Evolutionary conservation across 2,113 vertebrate genomes (phyloP).

Genomic region (Xenopus laevis): DNA sequence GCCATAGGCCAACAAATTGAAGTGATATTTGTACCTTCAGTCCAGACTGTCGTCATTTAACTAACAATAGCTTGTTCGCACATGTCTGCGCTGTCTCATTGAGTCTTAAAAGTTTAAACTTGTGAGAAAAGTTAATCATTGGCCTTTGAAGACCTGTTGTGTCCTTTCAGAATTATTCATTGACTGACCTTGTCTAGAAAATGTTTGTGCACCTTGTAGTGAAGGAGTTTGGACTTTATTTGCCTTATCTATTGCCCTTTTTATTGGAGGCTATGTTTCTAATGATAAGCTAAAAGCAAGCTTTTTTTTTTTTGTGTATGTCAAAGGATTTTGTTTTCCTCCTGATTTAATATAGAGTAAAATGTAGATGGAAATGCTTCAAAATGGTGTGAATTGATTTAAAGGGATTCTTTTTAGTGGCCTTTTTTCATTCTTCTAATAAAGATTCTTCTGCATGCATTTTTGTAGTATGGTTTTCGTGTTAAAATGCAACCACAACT

Average conservation of each 20-base stretch:
- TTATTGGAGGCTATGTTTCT: constrained; percentile 31
- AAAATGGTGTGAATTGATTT: too few species aligned
- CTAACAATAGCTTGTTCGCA: background rate
- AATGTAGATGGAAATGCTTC: too few species aligned
- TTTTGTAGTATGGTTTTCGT: too few species aligned
- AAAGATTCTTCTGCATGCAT: too few species aligned
- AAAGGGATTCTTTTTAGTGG: too few species aligned
- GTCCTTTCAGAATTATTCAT: constrained; percentile 31
- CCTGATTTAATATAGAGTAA: too few species aligned
- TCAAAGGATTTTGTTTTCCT: too few species aligned
- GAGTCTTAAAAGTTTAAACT: background rate
- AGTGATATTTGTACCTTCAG: too few species aligned
- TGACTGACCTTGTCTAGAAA: constrained; percentile 38
- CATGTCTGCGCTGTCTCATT: background rate
- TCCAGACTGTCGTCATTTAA: too few species aligned
- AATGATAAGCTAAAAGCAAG: background rate
- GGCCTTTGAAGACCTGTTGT: background rate
- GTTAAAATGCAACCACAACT: too few species aligned
- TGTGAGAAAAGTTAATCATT: constrained; percentile 6
- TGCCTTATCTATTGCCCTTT: constrained; percentile 10
- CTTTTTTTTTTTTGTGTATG: background rate
- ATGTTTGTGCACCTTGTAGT: constrained; percentile 33
- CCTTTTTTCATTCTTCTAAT: too few species aligned
- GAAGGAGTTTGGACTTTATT: constrained; percentile 30
- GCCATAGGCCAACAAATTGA: too few species aligned